These are phyloP conservation scores for Aix galericulata DNA, from an alignment of 2,113 vertebrate genomes.

Conservation along the genomic window DNA sequence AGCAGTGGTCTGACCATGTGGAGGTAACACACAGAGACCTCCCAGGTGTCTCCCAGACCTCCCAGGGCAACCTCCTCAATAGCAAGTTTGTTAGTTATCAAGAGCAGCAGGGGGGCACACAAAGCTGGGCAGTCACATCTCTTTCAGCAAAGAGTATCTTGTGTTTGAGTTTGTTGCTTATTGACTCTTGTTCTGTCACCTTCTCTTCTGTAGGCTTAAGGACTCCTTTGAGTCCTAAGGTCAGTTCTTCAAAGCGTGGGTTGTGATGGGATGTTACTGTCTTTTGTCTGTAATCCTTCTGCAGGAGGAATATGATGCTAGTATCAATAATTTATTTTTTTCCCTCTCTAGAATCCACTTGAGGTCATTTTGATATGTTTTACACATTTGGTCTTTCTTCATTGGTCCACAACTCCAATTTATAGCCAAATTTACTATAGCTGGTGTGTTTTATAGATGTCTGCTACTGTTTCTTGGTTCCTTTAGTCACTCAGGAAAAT, in stretches of 20 bases:
- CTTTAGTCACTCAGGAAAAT: background rate
- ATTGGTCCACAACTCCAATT: background rate
- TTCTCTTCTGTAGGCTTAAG: no score
- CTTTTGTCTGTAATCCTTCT: rapidly evolving
- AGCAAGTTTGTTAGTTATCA: rapidly evolving
- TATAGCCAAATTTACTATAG: background rate
- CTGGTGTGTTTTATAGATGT: background rate
- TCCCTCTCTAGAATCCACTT: background rate
- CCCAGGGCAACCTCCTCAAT: background rate
- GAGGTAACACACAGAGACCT: rapidly evolving
- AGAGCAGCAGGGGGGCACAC: background rate
- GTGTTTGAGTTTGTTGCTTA: no score
- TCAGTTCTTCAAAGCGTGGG: background rate
- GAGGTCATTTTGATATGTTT: background rate
- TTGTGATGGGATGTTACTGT: background rate
- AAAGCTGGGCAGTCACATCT: background rate
- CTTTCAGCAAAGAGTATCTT: no score
- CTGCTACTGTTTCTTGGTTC: background rate
- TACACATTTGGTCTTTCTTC: background rate
- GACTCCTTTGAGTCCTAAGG: background rate
- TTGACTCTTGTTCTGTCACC: no score
- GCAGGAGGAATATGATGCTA: background rate
- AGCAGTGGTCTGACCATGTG: background rate
- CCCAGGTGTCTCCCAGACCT: background rate
- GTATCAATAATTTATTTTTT: background rate